Conservation (phyloP, 1,140 invertebrate genomes). For the Drosophila repletoides region DNA sequence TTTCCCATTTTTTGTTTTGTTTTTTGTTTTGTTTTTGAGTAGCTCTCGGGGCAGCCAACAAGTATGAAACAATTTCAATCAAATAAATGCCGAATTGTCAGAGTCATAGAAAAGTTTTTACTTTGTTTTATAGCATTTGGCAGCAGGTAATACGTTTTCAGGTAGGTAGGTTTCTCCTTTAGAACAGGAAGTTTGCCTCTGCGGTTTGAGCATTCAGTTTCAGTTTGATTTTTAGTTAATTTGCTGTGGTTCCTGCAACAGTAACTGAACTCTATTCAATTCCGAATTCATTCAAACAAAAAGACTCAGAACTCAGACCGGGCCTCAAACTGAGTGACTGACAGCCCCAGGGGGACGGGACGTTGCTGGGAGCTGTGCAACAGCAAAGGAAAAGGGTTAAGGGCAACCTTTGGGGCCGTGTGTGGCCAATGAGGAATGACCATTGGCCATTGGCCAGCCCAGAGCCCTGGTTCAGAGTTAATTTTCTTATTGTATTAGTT, state of each 20-base stretch:
- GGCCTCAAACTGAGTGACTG: constrained; percentile 36
- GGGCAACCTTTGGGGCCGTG: constrained; percentile 17
- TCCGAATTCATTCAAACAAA: constrained; percentile 25
- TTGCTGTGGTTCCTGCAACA: constrained; percentile 50
- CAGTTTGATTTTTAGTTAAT: constrained; percentile 47
- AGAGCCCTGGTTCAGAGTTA: constrained; percentile 44
- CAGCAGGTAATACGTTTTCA: no score
- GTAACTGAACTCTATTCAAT: constrained; percentile 18
- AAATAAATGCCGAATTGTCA: constrained; percentile 52
- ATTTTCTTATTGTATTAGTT: constrained; percentile 73
- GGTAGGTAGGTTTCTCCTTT: no score
- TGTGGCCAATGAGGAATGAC: not conserved
- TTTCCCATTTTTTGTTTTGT: no score
- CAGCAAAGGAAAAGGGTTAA: constrained; percentile 28
- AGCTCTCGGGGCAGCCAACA: no score
- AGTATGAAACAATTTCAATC: constrained; percentile 40
- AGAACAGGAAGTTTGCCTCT: constrained; percentile 52
- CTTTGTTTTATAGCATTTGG: constrained; percentile 17
- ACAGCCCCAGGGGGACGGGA: not conserved
- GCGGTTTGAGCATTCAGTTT: constrained; percentile 42
- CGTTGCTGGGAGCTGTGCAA: not conserved
- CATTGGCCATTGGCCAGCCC: not conserved
- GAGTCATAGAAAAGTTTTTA: constrained; percentile 12
- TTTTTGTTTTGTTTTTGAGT: no score
- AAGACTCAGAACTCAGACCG: constrained; percentile 33